Base-by-base conservation (phyloP, 92 coral and sea anemone genomes). In the Epizoanthus illoricatus region DNA sequence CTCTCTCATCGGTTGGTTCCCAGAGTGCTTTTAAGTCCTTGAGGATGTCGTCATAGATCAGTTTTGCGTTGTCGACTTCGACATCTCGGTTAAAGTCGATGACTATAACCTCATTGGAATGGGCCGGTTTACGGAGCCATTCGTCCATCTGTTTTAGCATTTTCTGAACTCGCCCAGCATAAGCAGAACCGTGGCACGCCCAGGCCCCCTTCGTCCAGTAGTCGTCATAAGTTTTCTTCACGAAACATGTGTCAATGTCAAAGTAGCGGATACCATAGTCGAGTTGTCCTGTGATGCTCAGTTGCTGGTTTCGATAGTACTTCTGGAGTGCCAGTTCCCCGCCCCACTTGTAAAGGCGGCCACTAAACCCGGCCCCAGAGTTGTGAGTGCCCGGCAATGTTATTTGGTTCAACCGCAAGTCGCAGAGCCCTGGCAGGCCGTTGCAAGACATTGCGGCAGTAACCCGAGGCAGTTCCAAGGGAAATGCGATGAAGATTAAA, bases 351-450 rank as follows among this genome's bases (percentile, higher is more conserved):
- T 83, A 70, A 41, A 90, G 85, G 19, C 24, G 23, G 61, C 93
- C 93, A 69, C 84, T 87, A 68, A 90, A 90, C 17, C 92, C 92
- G 0, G 93, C 76, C 70, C 87, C 90, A 2, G 91, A 85, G 67
- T 90, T 90, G 81, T 90, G 93, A 20, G 80, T 87, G 2, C 91
- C 93, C 28, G 93, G 88, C 49, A 87, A 90, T 8, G 93, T 90
- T 5, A 69, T 86, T 57, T 90, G 86, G 65, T 84, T 36, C 4
- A 90, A 61, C 21, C 57, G 65, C n/a, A 90, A 71, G 60, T 73
- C 84, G 33, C 92, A 89, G 28, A 89, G 87, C 42, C 72, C 85
- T 15, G 56, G 47, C 87, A 86, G 75, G 2, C 92, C 92, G 52
- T 89, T 89, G 36, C 92, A 89, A 17, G n/a, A 24, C 20, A 63